Conservation (phyloP, 2,797 vertebrate genomes). For the Pseudochromis fuscus region DNA sequence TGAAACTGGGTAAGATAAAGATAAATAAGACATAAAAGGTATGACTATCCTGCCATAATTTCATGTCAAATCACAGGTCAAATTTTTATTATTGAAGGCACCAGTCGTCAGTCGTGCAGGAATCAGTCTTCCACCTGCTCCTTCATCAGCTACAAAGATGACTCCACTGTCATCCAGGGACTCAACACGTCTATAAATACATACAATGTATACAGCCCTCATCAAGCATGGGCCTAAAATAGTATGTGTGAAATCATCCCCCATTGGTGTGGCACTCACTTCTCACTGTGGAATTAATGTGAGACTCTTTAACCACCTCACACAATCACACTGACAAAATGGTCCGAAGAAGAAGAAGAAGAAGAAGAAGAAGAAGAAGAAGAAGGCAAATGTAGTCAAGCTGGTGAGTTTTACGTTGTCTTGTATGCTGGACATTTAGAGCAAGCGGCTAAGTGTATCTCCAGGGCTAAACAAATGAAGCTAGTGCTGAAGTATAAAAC, state of each 20-base stretch:
- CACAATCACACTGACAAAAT: background rate
- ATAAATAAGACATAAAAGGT: background rate
- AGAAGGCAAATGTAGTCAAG: no score
- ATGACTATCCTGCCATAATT: background rate
- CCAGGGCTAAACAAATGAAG: no score
- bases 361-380: no score
- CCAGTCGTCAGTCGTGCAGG: background rate
- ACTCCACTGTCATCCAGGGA: background rate
- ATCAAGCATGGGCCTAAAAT: constrained; percentile 24
- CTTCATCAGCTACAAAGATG: background rate
- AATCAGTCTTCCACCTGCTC: constrained; percentile 12
- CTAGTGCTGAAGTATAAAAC: no score
- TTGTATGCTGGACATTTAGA: no score
- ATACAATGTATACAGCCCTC: background rate
- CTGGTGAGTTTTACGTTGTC: no score
- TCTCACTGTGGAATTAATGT: background rate
- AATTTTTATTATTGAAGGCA: background rate
- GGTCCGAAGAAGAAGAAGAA: no score
- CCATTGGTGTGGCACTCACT: background rate
- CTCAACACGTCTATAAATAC: background rate
- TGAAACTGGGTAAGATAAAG: background rate
- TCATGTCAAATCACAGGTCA: background rate
- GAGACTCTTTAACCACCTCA: background rate
- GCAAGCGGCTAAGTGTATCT: no score
- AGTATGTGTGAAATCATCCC: background rate